A percentile compares a stretch with the other conserved stretches of the same genome.
Evolutionary conservation across 2,797 vertebrate species (phyloP).

Genomic region (Philypnodon macrostomus): DNA sequence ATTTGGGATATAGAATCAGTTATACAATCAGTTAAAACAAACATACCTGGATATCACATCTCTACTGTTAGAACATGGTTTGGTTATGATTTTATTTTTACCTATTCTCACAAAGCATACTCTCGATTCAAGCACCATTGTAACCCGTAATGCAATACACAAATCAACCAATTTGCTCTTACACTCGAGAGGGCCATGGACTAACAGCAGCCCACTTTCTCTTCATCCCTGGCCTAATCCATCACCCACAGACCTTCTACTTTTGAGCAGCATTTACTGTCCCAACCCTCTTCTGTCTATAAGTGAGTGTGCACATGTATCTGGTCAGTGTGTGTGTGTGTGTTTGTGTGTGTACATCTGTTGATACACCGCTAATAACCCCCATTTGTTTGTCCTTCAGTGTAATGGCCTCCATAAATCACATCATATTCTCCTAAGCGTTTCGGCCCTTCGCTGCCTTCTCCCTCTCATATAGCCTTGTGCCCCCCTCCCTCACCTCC

Average conservation of each 20-base stretch:
- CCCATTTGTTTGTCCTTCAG: constrained; percentile 77
- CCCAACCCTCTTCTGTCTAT: constrained; percentile 8
- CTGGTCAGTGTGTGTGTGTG: constrained; percentile 10
- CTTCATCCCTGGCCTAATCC: constrained; percentile 27
- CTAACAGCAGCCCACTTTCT: constrained; percentile 33
- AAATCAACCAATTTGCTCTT: constrained; percentile 30
- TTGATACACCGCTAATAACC: constrained; percentile 70
- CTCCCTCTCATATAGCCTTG: constrained; percentile 54
- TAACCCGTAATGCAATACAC: constrained; percentile 14
- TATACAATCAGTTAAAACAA: no score
- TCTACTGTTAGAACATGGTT: neutral
- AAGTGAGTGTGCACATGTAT: constrained; percentile 1
- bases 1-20: no score
- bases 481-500: constrained; percentile 19
- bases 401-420: constrained; percentile 79
- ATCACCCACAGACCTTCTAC: constrained; percentile 28
- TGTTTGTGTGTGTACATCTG: constrained; percentile 36
- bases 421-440: constrained; percentile 69
- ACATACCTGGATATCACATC: neutral
- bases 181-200: constrained; percentile 14
- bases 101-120: no score
- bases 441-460: constrained; percentile 47
- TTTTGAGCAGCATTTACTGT: constrained; percentile 30
- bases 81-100: no score
- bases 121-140: neutral